Conservation (phyloP, 2,888 invertebrate species). For the Drosophila neutralis region DNA sequence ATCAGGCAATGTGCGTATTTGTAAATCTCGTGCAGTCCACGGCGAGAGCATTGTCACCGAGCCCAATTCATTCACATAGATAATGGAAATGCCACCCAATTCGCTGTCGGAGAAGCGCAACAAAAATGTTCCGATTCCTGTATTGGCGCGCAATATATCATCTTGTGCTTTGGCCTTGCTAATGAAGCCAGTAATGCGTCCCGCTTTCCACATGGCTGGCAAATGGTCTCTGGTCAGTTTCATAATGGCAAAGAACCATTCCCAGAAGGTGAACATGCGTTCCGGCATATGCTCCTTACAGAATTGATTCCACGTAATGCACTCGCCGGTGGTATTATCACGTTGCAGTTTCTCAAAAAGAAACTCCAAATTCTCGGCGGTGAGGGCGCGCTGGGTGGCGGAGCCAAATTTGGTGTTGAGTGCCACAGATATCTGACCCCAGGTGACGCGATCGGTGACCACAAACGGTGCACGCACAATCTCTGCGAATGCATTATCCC, state of each 20-base stretch:
- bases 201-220: too few species aligned
- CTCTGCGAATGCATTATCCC: constrained; percentile 99
- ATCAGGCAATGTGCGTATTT: constrained; percentile 95
- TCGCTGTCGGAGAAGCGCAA: too few species aligned
- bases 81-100: too few species aligned
- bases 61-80: too few species aligned
- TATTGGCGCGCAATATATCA: too few species aligned
- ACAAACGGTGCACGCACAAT: constrained; percentile 95
- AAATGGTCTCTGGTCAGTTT: too few species aligned
- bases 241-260: too few species aligned
- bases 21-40: constrained; percentile 96
- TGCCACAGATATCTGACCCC: constrained; percentile 95
- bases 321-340: constrained; percentile 75
- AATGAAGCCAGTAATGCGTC: too few species aligned
- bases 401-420: constrained; percentile 96
- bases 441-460: constrained; percentile 95
- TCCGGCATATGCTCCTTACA: constrained; percentile 98
- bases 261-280: too few species aligned
- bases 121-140: too few species aligned
- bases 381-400: constrained; percentile 93
- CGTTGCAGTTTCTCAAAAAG: constrained; percentile 87
- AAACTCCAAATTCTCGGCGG: constrained; percentile 95
- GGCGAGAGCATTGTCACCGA: too few species aligned
- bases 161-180: too few species aligned
- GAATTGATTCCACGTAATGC: constrained; percentile 95